Base-by-base conservation (phyloP, 2,113 vertebrate genomes). In the Columbina picui region DNA sequence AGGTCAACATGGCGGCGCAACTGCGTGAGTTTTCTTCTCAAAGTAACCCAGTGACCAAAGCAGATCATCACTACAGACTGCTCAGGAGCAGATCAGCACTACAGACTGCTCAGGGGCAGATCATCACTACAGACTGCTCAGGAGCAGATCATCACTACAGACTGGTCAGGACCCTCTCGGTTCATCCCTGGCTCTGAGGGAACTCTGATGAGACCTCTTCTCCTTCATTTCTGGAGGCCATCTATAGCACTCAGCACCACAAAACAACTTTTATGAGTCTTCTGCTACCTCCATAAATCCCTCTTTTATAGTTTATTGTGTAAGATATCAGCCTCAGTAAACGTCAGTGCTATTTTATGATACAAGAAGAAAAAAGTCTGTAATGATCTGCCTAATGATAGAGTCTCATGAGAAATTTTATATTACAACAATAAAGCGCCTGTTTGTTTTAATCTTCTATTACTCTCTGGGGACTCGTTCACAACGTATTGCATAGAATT, bases 371-470 rank as follows among this genome's bases (percentile, higher is more conserved):
- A 84, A 87, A 89, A 74, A 59, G 15, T 21, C 85, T 27, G 15
- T 74, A 84, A 93, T 94, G 78, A 96, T 96, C 79, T 96, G 39
- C 39, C 74, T 92, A 97, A 96, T 95, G 87, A 96, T 43, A 94
- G 10, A 23, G 92, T 34, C 87, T 96, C 91, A 80, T 74, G 84
- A 94, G 79, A 87, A 90, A 78, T 74, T 78, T 94, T 91, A 82
- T 90, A 70, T 81, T 76, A 26, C 12, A 39, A 57, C 29, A 57
- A 76, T 78, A 94, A 97, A 96, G 34, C 3, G 4, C 22, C 55
- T 94, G 61, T 77, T 97, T 93, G 59, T 85, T 97, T 97, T 93
- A 81, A 84, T 87, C 36, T 88, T 53, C 68, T 90, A 39, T 87
- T 83, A 32, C 41, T 77, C 65, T 70, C 85, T 9, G 52, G 74